Evolutionary conservation across 2,888 invertebrate species (phyloP).

Genomic region (Tachina grossa): DNA sequence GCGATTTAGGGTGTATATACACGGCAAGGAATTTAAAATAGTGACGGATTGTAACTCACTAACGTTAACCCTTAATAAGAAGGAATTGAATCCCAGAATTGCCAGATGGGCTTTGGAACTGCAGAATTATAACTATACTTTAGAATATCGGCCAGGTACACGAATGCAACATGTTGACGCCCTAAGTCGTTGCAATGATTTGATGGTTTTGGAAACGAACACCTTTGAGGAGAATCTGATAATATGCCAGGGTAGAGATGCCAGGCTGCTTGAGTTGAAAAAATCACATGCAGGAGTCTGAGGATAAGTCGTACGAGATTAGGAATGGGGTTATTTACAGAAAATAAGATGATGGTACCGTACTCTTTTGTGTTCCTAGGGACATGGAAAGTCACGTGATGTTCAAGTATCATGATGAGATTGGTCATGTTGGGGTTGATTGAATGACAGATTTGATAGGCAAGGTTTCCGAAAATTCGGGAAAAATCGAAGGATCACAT

Average conservation of each 20-base stretch:
- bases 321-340: constrained; percentile 59
- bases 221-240: constrained; percentile 60
- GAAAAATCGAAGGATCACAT: constrained; percentile 41
- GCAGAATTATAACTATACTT: constrained; percentile 70
- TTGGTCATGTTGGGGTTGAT: constrained; percentile 59
- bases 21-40: not conserved
- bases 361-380: constrained; percentile 54
- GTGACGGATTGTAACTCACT: not conserved
- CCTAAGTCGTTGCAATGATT: constrained; percentile 33
- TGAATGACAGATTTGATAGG: constrained; percentile 51
- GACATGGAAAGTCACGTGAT: constrained; percentile 58
- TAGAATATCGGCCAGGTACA: constrained; percentile 67
- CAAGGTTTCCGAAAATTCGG: constrained; percentile 32
- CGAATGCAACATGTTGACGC: constrained; percentile 53
- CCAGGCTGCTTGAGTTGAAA: constrained; percentile 13
- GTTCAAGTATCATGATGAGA: constrained; percentile 64
- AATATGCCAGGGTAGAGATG: constrained; percentile 57
- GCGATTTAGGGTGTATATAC: constrained; percentile 21
- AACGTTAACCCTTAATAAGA: not conserved
- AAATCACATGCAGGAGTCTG: constrained; percentile 9
- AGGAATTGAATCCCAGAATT: not conserved
- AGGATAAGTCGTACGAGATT: constrained; percentile 58
- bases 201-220: constrained; percentile 48
- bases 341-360: constrained; percentile 20
- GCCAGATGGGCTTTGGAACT: constrained; percentile 53